Conservation (phyloP, 2,113 vertebrate species). For the Ancistrus triradiatus region DNA sequence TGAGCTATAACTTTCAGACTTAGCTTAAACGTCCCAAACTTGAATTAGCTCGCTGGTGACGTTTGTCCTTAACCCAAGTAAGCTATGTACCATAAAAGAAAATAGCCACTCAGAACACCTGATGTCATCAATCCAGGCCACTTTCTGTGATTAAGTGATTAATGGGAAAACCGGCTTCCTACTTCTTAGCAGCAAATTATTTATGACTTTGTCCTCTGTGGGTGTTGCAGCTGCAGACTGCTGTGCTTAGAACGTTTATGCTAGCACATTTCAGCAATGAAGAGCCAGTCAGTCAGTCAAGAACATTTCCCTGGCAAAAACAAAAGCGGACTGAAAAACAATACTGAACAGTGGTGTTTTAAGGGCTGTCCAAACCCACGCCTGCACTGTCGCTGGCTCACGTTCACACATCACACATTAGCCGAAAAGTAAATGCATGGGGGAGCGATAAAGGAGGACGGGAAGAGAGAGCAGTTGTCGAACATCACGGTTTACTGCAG, state of each 20-base stretch:
- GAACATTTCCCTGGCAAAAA: conserved; percentile 9
- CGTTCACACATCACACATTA: conserved; percentile 15
- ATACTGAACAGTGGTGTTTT: conserved; percentile 20
- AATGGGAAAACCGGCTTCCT: too few relatives aligned
- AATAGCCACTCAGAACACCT: too few relatives aligned
- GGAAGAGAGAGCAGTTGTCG: conserved; percentile 1
- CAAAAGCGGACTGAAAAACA: conserved; percentile 22
- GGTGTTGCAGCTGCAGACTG: neutral
- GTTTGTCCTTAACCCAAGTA: too few relatives aligned
- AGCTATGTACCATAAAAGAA: too few relatives aligned
- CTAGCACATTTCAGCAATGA: conserved; percentile 10
- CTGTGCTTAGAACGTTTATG: neutral
- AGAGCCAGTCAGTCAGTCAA: conserved; percentile 19
- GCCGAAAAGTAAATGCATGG: conserved; percentile 1
- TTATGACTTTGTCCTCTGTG: neutral
- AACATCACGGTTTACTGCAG: conserved; percentile 15
- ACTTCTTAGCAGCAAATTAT: neutral
- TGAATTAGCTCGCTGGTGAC: too few relatives aligned
- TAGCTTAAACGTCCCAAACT: too few relatives aligned
- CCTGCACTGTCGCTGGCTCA: conserved; percentile 4
- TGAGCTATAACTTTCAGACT: too few relatives aligned
- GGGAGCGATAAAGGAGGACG: neutral
- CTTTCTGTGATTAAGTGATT: too few relatives aligned
- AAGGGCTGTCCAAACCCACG: conserved; percentile 7
- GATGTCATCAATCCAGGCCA: too few relatives aligned